Conservation (phyloP, 92 coral and sea anemone species). For the Parazoanthus atlanticus region DNA sequence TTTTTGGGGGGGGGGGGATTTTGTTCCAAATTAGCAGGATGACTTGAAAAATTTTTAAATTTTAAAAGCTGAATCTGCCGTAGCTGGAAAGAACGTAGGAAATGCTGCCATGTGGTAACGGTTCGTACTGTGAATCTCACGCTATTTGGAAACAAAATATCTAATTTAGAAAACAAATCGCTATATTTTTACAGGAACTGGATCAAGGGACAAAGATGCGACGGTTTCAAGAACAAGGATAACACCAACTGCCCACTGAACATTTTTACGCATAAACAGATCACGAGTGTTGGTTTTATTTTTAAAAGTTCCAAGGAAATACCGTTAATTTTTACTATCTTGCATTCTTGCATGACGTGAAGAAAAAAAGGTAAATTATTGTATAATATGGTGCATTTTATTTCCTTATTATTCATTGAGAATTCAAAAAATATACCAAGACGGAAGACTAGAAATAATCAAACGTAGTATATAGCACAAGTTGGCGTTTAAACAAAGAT, state of each 20-base stretch:
- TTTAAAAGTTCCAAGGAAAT: background rate
- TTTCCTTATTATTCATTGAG: background rate
- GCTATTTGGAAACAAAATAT: background rate
- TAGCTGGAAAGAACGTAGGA: no score
- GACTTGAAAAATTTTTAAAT: no score
- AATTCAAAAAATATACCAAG: background rate
- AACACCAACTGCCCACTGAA: background rate
- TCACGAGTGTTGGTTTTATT: background rate
- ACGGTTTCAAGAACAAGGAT: background rate
- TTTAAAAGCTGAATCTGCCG: no score
- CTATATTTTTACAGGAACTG: background rate
- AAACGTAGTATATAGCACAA: background rate
- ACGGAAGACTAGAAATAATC: background rate
- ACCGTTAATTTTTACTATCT: background rate
- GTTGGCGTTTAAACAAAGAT: background rate
- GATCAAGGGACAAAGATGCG: background rate
- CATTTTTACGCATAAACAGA: background rate
- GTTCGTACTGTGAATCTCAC: background rate
- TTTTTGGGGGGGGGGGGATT: no score
- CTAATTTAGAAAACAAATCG: background rate
- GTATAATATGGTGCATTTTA: background rate
- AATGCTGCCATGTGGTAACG: background rate
- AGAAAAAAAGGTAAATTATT: background rate
- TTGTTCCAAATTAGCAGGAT: no score
- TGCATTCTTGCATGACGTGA: background rate